Conservation (phyloP, 35 echinoderm and acorn worm species). For the Holothuria glaberrima region DNA sequence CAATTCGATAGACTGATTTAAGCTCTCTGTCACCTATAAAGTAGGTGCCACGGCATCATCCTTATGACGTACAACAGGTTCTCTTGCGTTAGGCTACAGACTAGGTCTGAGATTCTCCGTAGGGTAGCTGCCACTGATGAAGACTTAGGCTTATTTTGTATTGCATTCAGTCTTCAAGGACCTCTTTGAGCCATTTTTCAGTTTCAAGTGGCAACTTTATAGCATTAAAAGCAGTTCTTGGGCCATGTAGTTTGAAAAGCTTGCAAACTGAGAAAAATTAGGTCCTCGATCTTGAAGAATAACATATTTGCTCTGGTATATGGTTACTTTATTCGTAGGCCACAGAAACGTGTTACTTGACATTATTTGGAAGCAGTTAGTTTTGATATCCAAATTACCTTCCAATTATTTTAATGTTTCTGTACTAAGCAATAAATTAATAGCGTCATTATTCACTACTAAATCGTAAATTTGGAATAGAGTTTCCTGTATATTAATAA, state of each 20-base stretch:
- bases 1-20: not conserved
- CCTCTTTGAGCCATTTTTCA: too few relatives aligned
- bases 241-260: too few relatives aligned
- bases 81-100: slow-evolving; percentile 1
- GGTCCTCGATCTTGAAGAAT: not conserved
- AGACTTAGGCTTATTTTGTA: not conserved
- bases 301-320: slow-evolving; percentile 33
- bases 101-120: slow-evolving; percentile 7
- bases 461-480: not conserved
- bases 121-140: not conserved
- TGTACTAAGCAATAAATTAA: not conserved
- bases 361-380: slow-evolving; percentile 2
- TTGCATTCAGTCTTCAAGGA: too few relatives aligned
- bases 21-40: slow-evolving; percentile 19
- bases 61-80: not conserved
- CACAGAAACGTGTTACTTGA: not conserved
- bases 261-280: too few relatives aligned
- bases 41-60: not conserved
- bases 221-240: too few relatives aligned
- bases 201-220: too few relatives aligned
- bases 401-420: slow-evolving; percentile 25
- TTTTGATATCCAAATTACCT: not conserved
- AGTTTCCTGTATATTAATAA: not conserved
- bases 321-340: not conserved
- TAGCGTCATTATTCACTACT: not conserved